Evolutionary conservation across 2,797 vertebrate genomes (phyloP).

Genomic region (Myioborus melanocephalus): DNA sequence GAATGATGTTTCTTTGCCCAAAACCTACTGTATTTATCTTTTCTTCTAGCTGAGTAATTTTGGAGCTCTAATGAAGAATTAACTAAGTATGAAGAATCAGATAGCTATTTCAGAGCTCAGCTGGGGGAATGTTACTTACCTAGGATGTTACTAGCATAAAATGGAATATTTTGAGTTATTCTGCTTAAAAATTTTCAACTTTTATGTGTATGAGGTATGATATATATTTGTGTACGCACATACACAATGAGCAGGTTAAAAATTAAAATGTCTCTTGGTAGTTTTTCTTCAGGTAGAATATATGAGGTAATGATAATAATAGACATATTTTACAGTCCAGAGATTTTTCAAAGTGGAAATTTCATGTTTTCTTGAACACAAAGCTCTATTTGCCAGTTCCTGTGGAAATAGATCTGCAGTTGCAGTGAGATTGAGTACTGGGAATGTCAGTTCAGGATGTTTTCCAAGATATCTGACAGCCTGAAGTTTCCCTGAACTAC

Average conservation of each 20-base stretch:
- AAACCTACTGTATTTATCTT: background rate
- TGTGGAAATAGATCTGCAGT: background rate
- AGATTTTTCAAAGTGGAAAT: background rate
- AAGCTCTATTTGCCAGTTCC: background rate
- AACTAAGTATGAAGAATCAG: background rate
- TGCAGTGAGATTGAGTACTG: background rate
- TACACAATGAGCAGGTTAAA: background rate
- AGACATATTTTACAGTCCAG: background rate
- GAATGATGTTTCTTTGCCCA: background rate
- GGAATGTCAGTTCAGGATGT: slow-evolving; percentile 25
- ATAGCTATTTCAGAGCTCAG: background rate
- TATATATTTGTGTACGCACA: too few relatives aligned
- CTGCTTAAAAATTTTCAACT: background rate
- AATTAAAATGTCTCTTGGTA: background rate
- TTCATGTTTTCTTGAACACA: background rate
- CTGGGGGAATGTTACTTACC: background rate
- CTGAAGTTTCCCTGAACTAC: slow-evolving; percentile 17
- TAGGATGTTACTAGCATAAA: background rate
- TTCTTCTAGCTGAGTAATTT: background rate
- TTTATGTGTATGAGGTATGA: background rate
- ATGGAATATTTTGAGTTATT: background rate
- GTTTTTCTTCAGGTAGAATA: background rate
- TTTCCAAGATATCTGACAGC: slow-evolving; percentile 7
- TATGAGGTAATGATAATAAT: background rate
- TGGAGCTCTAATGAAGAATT: background rate